phyloP scores from a whole-genome alignment of 2,888 invertebrate species.

The Germaria angustata region DNA sequence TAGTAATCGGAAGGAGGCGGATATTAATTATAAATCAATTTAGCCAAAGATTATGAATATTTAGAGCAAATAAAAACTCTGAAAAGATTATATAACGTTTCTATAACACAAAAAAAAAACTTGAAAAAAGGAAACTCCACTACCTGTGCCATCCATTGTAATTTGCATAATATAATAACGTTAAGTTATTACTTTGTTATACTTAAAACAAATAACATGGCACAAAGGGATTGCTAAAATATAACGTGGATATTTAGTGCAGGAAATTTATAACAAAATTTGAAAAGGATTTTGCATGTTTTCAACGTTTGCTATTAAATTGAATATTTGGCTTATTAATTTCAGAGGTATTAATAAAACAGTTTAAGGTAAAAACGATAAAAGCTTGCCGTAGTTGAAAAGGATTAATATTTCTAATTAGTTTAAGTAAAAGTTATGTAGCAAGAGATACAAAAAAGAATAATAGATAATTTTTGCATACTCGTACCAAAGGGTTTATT shows the following conservation, averaged over 20 bases:
- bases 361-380: neutral
- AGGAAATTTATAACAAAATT: neutral
- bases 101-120: conserved; percentile 7
- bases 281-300: neutral
- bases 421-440: too few species aligned
- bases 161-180: conserved; percentile 43
- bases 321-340: conserved; percentile 7
- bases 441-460: too few species aligned
- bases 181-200: neutral
- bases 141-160: neutral
- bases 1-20: conserved; percentile 43
- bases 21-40: conserved; percentile 58
- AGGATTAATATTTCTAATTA: too few species aligned
- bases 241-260: neutral
- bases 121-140: neutral
- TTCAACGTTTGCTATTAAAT: neutral
- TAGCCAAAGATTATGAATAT: conserved; percentile 46
- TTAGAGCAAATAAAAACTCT: neutral
- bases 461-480: too few species aligned
- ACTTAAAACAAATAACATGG: conserved; percentile 14
- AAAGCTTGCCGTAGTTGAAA: neutral
- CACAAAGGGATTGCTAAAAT: conserved; percentile 2
- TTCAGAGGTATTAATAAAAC: neutral
- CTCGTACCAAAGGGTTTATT: too few species aligned
- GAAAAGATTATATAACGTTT: conserved; percentile 24